Evolutionary conservation across 2,888 invertebrate genomes (phyloP), one percentile per base, ranked within the genome.

Genomic region (Drosophila demipolita): DNA sequence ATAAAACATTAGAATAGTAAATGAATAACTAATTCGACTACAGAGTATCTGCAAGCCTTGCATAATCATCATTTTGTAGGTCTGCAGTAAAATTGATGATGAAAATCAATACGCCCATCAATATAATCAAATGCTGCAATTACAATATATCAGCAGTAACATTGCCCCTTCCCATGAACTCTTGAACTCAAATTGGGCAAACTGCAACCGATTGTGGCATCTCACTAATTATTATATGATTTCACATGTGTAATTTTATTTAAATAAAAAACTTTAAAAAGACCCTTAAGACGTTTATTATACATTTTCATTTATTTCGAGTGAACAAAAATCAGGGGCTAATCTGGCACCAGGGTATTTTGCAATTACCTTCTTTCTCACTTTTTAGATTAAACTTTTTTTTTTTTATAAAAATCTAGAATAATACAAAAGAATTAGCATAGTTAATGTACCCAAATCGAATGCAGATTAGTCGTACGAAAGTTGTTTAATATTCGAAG

Each of bases 1-100:
- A 15, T 15, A 12, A 45, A 3, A 3, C 45, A 20, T 15, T 45
- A 8, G 45, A 15, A 49, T 6, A 11, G 49, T 49, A 17, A 49
- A 26, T 49, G 26, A 26, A 17, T 49, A 17, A 15, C 15, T 4
- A 7, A 15, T 23, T 23, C 3, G 26, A 1, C 2, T 26, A 6
- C 49, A 17, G 26, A 3, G 49, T 17, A 49, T 49, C 17, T 26
- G 26, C 26, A 26, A 49, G 49, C 15, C 49, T 17, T 1, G 2
- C 17, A 3, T 17, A 9, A 23, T 23, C 23, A 23, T 23, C 15
- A 6, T 20, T 52, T 32, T 20, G 52, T 9, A 9, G 8, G 8
- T 15, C 11, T 9, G 36, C 54, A 26, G 26, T 26, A 26, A 23
- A 38, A 55, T 55, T 55, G 38, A 54, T 38, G 54, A 38, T n/a